Evolutionary conservation across 2,797 vertebrate genomes (phyloP).

Genomic region (Falco rusticolus): DNA sequence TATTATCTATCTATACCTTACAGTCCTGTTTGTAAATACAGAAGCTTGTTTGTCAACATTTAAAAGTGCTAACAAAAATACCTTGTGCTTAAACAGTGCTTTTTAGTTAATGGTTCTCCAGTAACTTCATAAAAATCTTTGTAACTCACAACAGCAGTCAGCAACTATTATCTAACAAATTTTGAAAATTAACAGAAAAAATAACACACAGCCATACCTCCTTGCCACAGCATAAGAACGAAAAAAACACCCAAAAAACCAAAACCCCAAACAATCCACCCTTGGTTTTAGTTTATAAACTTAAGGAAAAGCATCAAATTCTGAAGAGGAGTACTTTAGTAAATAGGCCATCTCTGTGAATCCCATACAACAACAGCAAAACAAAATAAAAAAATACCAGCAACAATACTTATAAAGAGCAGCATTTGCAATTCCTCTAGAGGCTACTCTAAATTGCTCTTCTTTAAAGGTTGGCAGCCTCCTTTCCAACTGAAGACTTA

Average conservation of each 20-base stretch:
- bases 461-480: not conserved
- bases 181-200: not conserved
- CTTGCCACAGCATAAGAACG: not conserved
- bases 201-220: not conserved
- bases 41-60: not conserved
- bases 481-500: not conserved
- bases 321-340: not conserved
- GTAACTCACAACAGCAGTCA: not conserved
- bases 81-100: not conserved
- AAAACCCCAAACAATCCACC: no score
- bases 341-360: not conserved
- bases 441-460: not conserved
- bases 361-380: not conserved
- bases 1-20: not conserved
- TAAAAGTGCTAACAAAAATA: constrained; percentile 40
- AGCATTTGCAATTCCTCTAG: not conserved
- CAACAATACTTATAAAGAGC: not conserved
- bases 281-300: not conserved
- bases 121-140: not conserved
- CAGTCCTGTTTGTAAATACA: not conserved
- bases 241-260: no score
- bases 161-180: not conserved
- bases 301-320: not conserved
- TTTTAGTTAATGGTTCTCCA: not conserved
- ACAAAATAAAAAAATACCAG: not conserved